These are phyloP conservation scores for Poecilia velifera DNA, from an alignment of 2,797 vertebrate genomes.

Conservation along the genomic window DNA sequence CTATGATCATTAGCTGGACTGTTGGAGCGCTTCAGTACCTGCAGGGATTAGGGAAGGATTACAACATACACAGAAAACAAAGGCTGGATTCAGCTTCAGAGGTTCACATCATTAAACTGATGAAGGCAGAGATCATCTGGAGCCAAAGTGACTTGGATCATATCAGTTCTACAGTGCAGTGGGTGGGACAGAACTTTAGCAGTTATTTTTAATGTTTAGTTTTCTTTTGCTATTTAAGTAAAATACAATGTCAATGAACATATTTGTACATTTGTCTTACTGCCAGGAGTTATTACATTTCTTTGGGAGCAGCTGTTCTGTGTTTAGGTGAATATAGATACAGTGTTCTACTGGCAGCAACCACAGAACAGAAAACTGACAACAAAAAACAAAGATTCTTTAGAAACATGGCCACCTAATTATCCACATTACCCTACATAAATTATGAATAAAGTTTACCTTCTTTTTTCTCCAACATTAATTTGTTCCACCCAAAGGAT, in stretches of 20 bases:
- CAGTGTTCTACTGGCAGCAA: too few species aligned
- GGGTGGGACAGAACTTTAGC: not conserved
- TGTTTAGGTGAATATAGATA: too few species aligned
- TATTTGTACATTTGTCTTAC: not conserved
- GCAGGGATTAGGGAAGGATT: constrained; percentile 47
- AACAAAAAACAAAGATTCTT: too few species aligned
- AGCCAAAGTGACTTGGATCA: not conserved
- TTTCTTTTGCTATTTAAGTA: not conserved
- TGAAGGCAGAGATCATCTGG: not conserved
- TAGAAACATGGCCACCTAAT: too few species aligned
- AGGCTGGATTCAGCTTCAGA: constrained; percentile 44
- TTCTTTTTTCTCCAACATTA: too few species aligned
- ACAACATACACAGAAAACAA: constrained; percentile 30
- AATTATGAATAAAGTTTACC: too few species aligned
- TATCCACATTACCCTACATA: too few species aligned
- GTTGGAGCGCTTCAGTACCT: constrained; percentile 15
- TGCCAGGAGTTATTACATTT: not conserved
- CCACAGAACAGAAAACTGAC: too few species aligned
- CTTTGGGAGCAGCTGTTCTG: not conserved
- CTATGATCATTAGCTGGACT: constrained; percentile 46
- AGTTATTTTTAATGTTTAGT: not conserved
- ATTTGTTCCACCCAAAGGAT: too few species aligned
- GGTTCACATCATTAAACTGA: constrained; percentile 27
- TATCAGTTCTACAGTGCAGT: not conserved
- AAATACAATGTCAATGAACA: not conserved